Percentiles rank a stretch among this genome's conserved stretches.
Conservation (phyloP, 35 echinoderm and acorn worm genomes). For the Anneissia japonica region DNA sequence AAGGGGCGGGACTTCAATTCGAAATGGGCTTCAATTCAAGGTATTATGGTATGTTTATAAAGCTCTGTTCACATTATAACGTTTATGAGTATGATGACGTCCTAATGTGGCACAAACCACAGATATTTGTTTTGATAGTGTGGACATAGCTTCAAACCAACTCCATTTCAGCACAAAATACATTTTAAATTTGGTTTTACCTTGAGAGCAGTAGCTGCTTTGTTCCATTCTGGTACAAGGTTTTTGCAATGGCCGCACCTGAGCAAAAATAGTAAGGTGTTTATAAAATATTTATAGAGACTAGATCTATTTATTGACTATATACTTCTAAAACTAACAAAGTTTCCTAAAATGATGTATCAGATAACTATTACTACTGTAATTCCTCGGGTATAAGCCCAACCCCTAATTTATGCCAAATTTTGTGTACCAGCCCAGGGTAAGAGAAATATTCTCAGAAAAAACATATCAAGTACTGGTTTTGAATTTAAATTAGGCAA, state of each 20-base stretch:
- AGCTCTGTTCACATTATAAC: neutral
- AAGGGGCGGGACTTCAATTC: too few relatives aligned
- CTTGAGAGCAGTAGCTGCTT: constrained; percentile 88
- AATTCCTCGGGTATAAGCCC: too few relatives aligned
- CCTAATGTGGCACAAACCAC: neutral
- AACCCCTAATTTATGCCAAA: too few relatives aligned
- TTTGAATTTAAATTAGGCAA: too few relatives aligned
- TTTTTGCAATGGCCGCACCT: constrained; percentile 97
- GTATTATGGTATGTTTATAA: neutral
- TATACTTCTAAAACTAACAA: too few relatives aligned
- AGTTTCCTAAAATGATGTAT: neutral
- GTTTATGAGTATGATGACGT: neutral
- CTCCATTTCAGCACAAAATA: neutral
- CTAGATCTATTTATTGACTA: too few relatives aligned
- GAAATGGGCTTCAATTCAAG: too few relatives aligned
- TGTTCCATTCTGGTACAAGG: constrained; percentile 83
- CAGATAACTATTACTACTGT: neutral
- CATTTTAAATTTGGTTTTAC: neutral
- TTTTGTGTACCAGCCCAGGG: too few relatives aligned
- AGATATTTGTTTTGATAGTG: neutral
- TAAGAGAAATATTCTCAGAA: too few relatives aligned
- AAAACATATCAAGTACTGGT: too few relatives aligned
- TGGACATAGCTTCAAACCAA: neutral
- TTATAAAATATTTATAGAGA: neutral
- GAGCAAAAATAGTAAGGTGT: constrained; percentile 7